Percentiles rank a stretch among this genome's conserved stretches.
phyloP scores from a whole-genome alignment of 2,888 invertebrate species.

The Andrena camellia region DNA sequence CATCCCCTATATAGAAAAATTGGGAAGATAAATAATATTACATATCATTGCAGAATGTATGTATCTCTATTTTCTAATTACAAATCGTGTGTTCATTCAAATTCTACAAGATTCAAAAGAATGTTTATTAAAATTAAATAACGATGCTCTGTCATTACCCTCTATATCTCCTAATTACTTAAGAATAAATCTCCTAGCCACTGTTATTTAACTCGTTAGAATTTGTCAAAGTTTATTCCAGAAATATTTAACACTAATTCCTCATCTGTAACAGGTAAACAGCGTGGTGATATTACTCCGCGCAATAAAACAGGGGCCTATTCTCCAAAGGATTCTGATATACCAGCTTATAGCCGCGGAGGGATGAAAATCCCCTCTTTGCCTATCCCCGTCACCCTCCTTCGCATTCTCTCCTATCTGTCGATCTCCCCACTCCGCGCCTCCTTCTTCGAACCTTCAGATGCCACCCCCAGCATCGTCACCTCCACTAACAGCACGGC shows the following conservation, averaged over 20 bases:
- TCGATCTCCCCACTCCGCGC: conserved; percentile 63
- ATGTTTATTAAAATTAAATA: conserved; percentile 15
- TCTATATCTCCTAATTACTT: neutral
- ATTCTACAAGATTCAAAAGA: neutral
- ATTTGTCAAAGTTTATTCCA: neutral
- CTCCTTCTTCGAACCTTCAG: conserved; percentile 69
- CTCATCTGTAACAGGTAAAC: neutral
- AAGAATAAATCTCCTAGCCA: neutral
- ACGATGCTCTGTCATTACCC: neutral
- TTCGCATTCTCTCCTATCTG: conserved; percentile 64
- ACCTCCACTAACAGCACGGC: conserved; percentile 63
- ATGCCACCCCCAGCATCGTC: conserved; percentile 70
- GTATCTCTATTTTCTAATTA: neutral
- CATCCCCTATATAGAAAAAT: too few relatives aligned
- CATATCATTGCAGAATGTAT: too few relatives aligned
- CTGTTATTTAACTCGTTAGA: neutral
- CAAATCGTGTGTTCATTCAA: neutral
- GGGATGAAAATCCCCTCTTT: conserved; percentile 55
- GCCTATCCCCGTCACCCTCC: conserved; percentile 38
- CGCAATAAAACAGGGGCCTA: conserved; percentile 31
- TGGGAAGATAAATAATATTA: too few relatives aligned
- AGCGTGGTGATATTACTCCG: too few relatives aligned
- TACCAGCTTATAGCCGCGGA: conserved; percentile 31
- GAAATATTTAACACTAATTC: conserved; percentile 34
- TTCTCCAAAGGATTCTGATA: conserved; percentile 62